These are phyloP conservation scores for Teinopalpus imperialis DNA, from an alignment of 2,888 invertebrate genomes.

Conservation along the genomic window DNA sequence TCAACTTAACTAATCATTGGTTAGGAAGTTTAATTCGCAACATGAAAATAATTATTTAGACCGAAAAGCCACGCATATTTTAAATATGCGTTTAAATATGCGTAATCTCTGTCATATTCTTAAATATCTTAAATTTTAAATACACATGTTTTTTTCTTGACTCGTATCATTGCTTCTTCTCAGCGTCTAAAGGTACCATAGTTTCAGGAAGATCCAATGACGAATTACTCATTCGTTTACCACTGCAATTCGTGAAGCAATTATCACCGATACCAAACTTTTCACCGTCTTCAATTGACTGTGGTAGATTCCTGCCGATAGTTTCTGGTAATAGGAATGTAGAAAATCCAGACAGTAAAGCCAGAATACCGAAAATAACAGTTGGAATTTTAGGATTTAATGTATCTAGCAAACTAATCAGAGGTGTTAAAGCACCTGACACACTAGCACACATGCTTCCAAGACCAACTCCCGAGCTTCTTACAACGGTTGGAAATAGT, in stretches of 20 bases:
- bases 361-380: slow-evolving; percentile 87
- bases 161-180: slow-evolving; percentile 52
- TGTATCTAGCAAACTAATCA: slow-evolving; percentile 89
- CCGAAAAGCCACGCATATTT: too few species aligned
- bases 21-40: too few species aligned
- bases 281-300: slow-evolving; percentile 92
- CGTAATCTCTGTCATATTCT: too few species aligned
- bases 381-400: slow-evolving; percentile 90
- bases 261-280: slow-evolving; percentile 91
- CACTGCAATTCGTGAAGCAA: slow-evolving; percentile 86
- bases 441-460: slow-evolving; percentile 93
- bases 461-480: slow-evolving; percentile 91
- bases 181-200: slow-evolving; percentile 67
- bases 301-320: slow-evolving; percentile 89
- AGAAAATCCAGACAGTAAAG: slow-evolving; percentile 87
- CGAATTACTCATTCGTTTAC: slow-evolving; percentile 60
- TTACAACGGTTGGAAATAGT: slow-evolving; percentile 91
- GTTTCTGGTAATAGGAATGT: slow-evolving; percentile 91
- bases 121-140: too few species aligned
- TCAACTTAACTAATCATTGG: too few species aligned
- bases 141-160: too few species aligned
- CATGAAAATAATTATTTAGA: too few species aligned
- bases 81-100: too few species aligned
- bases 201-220: slow-evolving; percentile 66
- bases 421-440: slow-evolving; percentile 90